Conservation (phyloP, 2,797 vertebrate species). For the Acanthurus tractus region DNA sequence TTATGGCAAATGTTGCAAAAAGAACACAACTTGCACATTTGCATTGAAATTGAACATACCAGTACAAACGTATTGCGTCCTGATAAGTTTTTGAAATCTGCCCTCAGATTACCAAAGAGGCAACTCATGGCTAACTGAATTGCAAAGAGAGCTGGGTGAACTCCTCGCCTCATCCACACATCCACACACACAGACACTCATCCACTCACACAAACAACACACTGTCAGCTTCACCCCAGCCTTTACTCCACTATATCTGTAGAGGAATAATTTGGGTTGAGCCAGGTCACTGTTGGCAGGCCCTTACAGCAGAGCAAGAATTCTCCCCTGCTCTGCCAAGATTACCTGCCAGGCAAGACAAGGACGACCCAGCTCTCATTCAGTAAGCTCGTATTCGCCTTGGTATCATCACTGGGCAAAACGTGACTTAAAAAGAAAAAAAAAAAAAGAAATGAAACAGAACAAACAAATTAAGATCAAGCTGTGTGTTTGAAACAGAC, state of each 20-base stretch:
- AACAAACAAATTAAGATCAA: background rate
- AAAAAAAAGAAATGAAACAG: background rate
- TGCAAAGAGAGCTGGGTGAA: slow-evolving; percentile 54
- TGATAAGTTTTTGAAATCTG: background rate
- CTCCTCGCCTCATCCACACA: slow-evolving; percentile 58
- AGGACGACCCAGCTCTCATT: slow-evolving; percentile 79
- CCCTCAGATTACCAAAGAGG: slow-evolving; percentile 85
- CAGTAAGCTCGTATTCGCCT: slow-evolving; percentile 92
- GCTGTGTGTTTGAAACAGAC: background rate
- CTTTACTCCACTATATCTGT: slow-evolving; percentile 59
- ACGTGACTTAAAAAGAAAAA: background rate
- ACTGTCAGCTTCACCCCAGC: slow-evolving; percentile 64
- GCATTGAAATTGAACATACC: background rate
- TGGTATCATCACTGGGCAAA: slow-evolving; percentile 90
- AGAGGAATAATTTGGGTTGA: slow-evolving; percentile 62
- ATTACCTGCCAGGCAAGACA: slow-evolving; percentile 91
- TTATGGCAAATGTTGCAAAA: background rate
- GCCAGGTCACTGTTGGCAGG: slow-evolving; percentile 88
- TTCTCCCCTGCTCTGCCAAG: slow-evolving; percentile 91
- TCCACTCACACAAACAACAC: slow-evolving; percentile 42
- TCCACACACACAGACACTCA: slow-evolving; percentile 9
- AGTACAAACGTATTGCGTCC: background rate
- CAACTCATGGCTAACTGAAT: slow-evolving; percentile 72
- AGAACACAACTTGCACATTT: background rate
- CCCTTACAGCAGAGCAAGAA: slow-evolving; percentile 94